Evolutionary conservation across 2,888 invertebrate species (phyloP).

Genomic region (Diabrotica balteata): DNA sequence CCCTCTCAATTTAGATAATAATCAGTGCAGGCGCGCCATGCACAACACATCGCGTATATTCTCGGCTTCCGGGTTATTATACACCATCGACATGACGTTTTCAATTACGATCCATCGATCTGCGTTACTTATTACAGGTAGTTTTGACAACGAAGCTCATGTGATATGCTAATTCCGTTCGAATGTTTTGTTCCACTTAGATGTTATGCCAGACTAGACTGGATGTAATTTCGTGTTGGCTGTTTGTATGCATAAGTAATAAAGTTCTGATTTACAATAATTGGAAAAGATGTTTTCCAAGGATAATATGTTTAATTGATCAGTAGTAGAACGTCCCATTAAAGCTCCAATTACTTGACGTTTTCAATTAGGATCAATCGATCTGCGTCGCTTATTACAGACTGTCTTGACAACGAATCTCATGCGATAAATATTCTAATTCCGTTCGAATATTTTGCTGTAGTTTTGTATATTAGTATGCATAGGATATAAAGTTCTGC

Average conservation of each 20-base stretch:
- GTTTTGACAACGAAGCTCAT: not conserved
- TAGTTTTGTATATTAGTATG: no score
- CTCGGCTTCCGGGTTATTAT: conserved; percentile 12
- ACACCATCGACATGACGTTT: conserved; percentile 12
- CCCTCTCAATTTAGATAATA: conserved; percentile 23
- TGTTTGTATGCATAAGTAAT: no score
- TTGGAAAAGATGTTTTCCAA: no score
- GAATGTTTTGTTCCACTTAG: no score
- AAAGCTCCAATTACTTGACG: not conserved
- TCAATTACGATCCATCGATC: conserved; percentile 16
- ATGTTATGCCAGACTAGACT: no score
- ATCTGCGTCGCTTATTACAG: not conserved
- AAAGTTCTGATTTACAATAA: no score
- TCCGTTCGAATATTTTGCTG: no score
- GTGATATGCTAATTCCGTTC: not conserved
- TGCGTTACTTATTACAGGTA: not conserved
- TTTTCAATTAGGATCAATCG: conserved; percentile 15
- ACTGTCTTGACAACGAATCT: not conserved
- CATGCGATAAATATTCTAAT: not conserved
- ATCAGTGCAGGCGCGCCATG: conserved; percentile 17
- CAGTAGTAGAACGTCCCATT: no score
- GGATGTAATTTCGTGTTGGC: no score
- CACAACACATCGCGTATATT: conserved; percentile 15
- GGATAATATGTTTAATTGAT: no score
- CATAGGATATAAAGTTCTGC: no score